Base-by-base conservation (phyloP, 2,888 invertebrate species). In the Drosophila longiperda region DNA sequence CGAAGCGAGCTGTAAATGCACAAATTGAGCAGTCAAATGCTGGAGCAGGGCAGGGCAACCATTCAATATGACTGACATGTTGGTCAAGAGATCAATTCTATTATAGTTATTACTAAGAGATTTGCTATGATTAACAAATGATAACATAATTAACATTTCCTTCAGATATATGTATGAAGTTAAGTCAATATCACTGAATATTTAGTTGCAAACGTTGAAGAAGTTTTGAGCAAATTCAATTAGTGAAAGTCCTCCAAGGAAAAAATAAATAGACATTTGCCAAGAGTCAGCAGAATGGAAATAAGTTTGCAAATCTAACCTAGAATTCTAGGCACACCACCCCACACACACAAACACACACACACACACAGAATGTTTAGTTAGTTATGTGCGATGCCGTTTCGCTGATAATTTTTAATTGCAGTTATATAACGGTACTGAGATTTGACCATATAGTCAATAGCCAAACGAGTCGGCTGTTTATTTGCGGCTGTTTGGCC, bases 371-470 rank as follows among this genome's bases (percentile, higher is more conserved):
- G 2, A 54, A 38, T 32, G 17, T 48, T 8, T 42, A 38, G 36
- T 62, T 75, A 76, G 63, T 57, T 59, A 79, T 83, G 60, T n/a
- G 59, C 71, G 86, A 87, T 84, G 72, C 67, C 78, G 61, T 59
- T 68, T 58, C 50, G 71, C 55, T 78, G 89, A 86, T 86, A 86
- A 86, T 87, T 88, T 86, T 86, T 86, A 88, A 88, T 88, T 83
- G 75, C 78, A 59, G 40, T 58, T 58, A 40, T 40, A 32, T 42
- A 57, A 57, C 40, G 17, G 29, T n/a, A 50, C 29, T 29, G 54
- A 40, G 61, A 67, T 73, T 40, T 55, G 60, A 36, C 45, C 60
- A 52, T 34, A 66, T 48, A 66, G 66, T 67, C 57, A 54, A 71
- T 58, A 67, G 64, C 40, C 23, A 40, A 55, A 45, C 45, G 33